phyloP scores from a whole-genome alignment of 2,797 vertebrate genomes.

The Neostethus bicornis region DNA sequence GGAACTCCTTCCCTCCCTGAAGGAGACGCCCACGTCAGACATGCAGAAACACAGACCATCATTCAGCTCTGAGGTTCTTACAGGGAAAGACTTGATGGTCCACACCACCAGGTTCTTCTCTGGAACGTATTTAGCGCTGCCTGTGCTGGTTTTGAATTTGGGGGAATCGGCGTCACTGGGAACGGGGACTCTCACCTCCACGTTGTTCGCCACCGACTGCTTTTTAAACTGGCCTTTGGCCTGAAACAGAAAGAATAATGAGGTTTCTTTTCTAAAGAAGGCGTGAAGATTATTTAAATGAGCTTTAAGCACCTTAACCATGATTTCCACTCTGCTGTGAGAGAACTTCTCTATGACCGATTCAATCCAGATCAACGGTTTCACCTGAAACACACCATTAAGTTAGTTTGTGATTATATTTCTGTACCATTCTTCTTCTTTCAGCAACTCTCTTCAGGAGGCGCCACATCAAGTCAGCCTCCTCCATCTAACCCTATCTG shows the following conservation, averaged over 20 bases:
- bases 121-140: constrained; percentile 88
- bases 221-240: constrained; percentile 98
- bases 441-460: too few species aligned
- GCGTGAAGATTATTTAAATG: not conserved
- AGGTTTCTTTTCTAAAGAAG: not conserved
- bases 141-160: constrained; percentile 92
- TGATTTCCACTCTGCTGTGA: constrained; percentile 93
- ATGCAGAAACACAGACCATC: not conserved
- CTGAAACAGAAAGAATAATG: constrained; percentile 60
- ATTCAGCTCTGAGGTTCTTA: constrained; percentile 66
- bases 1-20: constrained; percentile 91
- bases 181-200: constrained; percentile 91
- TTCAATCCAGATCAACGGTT: constrained; percentile 95
- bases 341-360: constrained; percentile 94
- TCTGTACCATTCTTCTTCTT: too few species aligned
- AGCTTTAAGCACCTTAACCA: constrained; percentile 94
- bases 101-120: constrained; percentile 92
- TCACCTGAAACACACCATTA: too few species aligned
- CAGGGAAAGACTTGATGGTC: constrained; percentile 95
- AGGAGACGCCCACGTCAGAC: constrained; percentile 3
- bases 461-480: too few species aligned
- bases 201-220: constrained; percentile 94
- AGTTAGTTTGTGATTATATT: too few species aligned
- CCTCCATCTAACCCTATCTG: too few species aligned
- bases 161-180: constrained; percentile 95